Base-by-base conservation (phyloP, 2,888 invertebrate genomes). In the Acholoe squamosa region DNA sequence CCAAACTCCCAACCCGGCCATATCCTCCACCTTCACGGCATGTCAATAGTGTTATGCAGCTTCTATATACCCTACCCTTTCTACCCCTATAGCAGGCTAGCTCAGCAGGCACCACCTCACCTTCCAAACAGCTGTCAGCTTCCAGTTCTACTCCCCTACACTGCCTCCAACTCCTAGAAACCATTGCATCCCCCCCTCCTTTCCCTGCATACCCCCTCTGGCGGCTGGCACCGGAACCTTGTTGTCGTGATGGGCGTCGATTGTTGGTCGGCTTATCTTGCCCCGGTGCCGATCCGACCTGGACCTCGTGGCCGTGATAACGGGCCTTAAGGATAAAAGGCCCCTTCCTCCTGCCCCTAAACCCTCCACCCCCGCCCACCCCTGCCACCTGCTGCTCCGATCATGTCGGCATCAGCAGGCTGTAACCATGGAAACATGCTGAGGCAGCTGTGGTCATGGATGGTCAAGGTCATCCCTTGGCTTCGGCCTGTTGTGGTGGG, bases 401-500 rank as follows among this genome's bases (percentile, higher is more conserved):
- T 71, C 71, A 71, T 71, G 71, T 71, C 71, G 71, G 71, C 71
- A 14, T 71, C 71, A 14, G 28, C 28, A n/a, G 71, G 28, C 71
- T 25, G 71, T 71, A n/a, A 71, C 71, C 71, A 71, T 71, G 71
- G 71, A 71, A 71, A 71, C 71, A 71, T 71, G 71, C 71, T 1
- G 3, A 14, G 71, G n/a, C 71, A 71, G 71, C 71, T 71, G 71
- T 25, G 71, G 71, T 71, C 71, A 25, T 14, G 71, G 14, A 25
- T 28, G 71, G 71, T 28, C 71, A 71, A 71, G 71, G 71, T 71
- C 71, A 71, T 25, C 14, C 28, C 10, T n/a, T 61, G 61, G n/a
- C 22, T n/a, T 19, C 22, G 61, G 61, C 22, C n/a, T 61, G 61
- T n/a, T 19, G 61, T 5, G 61, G 61, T 19, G 61, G 5, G 28